Percentiles rank a stretch among this genome's conserved stretches.
These are phyloP conservation scores for Athrips mouffetella DNA, from an alignment of 2,888 invertebrate species.

Conservation along the genomic window DNA sequence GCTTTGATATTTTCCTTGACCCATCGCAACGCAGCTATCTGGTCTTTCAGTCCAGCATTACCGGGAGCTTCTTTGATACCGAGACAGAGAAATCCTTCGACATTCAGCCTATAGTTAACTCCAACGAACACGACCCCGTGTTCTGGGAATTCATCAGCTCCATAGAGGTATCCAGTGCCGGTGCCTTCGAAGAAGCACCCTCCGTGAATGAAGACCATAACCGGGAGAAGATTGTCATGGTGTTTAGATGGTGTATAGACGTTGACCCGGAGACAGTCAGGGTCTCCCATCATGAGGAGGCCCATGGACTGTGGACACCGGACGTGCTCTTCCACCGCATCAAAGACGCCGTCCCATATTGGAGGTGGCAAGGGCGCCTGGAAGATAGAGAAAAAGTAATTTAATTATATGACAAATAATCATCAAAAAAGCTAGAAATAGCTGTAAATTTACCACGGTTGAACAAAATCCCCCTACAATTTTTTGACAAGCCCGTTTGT, in stretches of 20 bases:
- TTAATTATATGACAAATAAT: background rate
- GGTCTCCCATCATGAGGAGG: slow-evolving; percentile 47
- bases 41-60: slow-evolving; percentile 80
- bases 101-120: slow-evolving; percentile 78
- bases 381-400: slow-evolving; percentile 28
- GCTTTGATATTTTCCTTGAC: slow-evolving; percentile 55
- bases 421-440: too few relatives aligned
- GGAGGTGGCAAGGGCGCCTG: slow-evolving; percentile 66
- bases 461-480: too few relatives aligned
- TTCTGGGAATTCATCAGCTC: slow-evolving; percentile 79
- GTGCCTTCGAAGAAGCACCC: slow-evolving; percentile 80
- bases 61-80: slow-evolving; percentile 81
- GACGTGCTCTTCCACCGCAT: slow-evolving; percentile 59
- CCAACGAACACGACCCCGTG: slow-evolving; percentile 79
- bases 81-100: slow-evolving; percentile 80
- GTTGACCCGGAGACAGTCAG: slow-evolving; percentile 62
- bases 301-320: slow-evolving; percentile 59
- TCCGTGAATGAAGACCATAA: slow-evolving; percentile 82
- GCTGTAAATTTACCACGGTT: too few relatives aligned
- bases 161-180: slow-evolving; percentile 77
- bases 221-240: slow-evolving; percentile 58
- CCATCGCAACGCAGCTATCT: slow-evolving; percentile 65
- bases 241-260: slow-evolving; percentile 49
- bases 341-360: slow-evolving; percentile 59
- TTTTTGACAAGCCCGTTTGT: too few relatives aligned